Evolutionary conservation across 2,797 vertebrate species (phyloP), one percentile per base, ranked within the genome.

Genomic region (Erithacus rubecula): DNA sequence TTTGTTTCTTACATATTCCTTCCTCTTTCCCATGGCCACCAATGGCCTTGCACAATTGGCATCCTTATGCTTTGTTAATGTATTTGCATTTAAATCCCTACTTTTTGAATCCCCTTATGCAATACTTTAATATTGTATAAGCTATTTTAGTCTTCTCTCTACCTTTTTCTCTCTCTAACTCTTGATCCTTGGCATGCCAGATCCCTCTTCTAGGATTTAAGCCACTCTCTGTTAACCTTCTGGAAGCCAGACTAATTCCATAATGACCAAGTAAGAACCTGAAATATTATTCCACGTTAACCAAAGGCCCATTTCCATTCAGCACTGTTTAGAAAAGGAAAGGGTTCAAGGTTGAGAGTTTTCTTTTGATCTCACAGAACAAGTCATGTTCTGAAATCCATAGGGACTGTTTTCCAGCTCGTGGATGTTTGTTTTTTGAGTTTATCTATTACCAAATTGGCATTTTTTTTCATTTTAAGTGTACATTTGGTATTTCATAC

Each of bases 391-490:
- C 20, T 87, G 55, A 82, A 93, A 63, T 76, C 29, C 52, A 34
- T 20, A 67, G 23, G 27, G 29, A 64, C 52, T 79, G 10, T 85
- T 93, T 76, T 95, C 62, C 26, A 69, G 9, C 27, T 65, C 39
- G 55, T 26, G 19, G 22, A 77, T 51, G 15, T 62, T 87, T 15
- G 9, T 53, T 17, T 89, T 89, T 67, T 77, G 39, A 52, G 19
- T 65, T 94, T 91, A 71, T 65, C 91, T 92, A 83, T 51, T 22
- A 86, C 14, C 20, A 88, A 52, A 84, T 60, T 56, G 32, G 5
- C 39, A 29, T 87, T 92, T 95, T 41, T 85, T 85, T 74, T 93
- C 21, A 55, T 90, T 77, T 87, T 79, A 87, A 92, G 15, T 30
- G 26, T 89, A 53, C 32, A 26, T 70, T 88, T 90, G 44, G 15